Evolutionary conservation across 2,888 invertebrate genomes (phyloP).

Genomic region (Drosophila picticornis): DNA sequence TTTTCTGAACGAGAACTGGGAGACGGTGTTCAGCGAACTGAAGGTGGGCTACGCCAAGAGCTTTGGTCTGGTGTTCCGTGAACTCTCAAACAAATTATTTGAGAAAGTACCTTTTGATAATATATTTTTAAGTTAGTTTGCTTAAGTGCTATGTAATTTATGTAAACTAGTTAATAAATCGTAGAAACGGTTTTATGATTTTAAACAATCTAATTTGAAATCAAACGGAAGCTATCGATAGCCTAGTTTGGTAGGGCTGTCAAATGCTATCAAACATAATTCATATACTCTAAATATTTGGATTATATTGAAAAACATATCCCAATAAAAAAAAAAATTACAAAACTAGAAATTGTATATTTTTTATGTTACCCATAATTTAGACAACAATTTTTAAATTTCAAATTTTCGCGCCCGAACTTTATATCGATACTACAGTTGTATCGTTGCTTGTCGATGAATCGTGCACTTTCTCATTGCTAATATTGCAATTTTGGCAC

Average conservation of each 20-base stretch:
- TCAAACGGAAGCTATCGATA: constrained; percentile 9
- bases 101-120: constrained; percentile 89
- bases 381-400: neutral
- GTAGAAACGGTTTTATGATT: constrained; percentile 29
- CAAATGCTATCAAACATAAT: neutral
- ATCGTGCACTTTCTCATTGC: constrained; percentile 31
- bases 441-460: neutral
- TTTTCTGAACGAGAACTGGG: constrained; percentile 89
- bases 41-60: constrained; percentile 89
- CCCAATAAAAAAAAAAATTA: neutral
- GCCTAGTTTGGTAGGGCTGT: neutral
- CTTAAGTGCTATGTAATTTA: constrained; percentile 29
- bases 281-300: neutral
- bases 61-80: constrained; percentile 88
- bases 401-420: neutral
- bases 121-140: constrained; percentile 86
- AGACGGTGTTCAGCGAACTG: constrained; percentile 89
- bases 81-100: constrained; percentile 89
- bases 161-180: constrained; percentile 61
- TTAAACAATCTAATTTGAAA: neutral
- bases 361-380: neutral
- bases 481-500: constrained; percentile 54
- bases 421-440: constrained; percentile 19
- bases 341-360: neutral
- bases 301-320: neutral